phyloP scores from a whole-genome alignment of 2,113 vertebrate genomes.

The Lasiurus cinereus region DNA sequence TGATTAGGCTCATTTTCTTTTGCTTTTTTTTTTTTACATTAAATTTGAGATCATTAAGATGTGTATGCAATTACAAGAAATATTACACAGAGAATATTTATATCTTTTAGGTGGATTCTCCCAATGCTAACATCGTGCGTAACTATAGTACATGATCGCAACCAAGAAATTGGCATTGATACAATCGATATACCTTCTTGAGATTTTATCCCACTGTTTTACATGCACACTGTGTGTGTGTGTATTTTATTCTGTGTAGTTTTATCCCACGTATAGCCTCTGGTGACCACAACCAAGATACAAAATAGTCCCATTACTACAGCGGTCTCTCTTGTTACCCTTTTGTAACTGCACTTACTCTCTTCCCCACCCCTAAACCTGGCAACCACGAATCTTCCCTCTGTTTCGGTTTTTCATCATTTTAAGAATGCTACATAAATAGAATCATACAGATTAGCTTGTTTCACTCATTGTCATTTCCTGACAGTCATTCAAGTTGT shows the following conservation, averaged over 20 bases:
- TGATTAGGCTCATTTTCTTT: not conserved
- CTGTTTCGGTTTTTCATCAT: not conserved
- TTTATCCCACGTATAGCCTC: not conserved
- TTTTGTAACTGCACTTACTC: not conserved
- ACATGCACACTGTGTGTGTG: not conserved
- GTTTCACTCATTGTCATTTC: not conserved
- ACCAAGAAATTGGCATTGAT: not conserved
- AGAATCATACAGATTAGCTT: not conserved
- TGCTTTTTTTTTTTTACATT: too few species aligned
- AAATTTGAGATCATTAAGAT: not conserved
- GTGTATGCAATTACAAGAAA: not conserved
- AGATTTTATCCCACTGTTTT: not conserved
- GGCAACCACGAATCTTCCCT: not conserved
- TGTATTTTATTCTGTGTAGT: not conserved
- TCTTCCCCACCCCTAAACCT: not conserved
- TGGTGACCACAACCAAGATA: not conserved
- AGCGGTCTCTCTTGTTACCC: not conserved
- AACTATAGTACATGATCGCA: not conserved
- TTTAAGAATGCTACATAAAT: not conserved
- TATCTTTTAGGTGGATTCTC: not conserved
- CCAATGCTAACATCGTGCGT: not conserved
- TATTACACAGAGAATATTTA: not conserved
- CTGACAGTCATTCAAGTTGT: not conserved
- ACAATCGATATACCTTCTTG: not conserved
- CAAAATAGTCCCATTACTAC: not conserved